Evolutionary conservation across 2,113 vertebrate genomes (phyloP), one percentile per base, ranked within the genome.

Genomic region (Chauna torquata): DNA sequence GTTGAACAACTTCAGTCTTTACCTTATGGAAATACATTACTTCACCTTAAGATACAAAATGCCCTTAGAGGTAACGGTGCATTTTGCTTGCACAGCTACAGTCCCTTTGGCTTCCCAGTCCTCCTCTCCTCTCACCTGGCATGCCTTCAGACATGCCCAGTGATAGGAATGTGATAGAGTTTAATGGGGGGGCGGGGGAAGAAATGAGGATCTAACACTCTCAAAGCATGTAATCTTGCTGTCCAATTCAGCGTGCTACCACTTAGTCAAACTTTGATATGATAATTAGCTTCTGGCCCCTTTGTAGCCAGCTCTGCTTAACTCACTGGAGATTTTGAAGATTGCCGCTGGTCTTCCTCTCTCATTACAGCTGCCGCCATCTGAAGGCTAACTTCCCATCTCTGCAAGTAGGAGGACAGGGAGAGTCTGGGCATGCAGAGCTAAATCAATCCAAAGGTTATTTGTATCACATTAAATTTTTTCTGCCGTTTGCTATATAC

Each of bases 101-200:
- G 20, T 57, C 17, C 52, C 71, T 84, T n/a, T 36, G 42, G 18
- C 9, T 75, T 54, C 12, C 32, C 8, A 64, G 30, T n/a, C 10
- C 27, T 77, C 16, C 34, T 75, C 19, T 69, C 23, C 30, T 66
- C 47, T 80, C 27, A 15, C 28, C 32, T 52, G 55, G 16, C 1
- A 0, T 3, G 25, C 50, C 69, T 75, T 88, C 10, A 66, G 64
- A 45, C 4, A 1, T 0, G 0, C 16, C 42, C 1, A 1, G 12
- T 50, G 62, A 49, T 3, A 62, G 30, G 50, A 15, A 32, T 62
- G 32, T 42, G 47, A 24, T 64, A 38, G 10, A 50, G 8, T 9
- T 11, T n/a, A 62, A 57, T 19, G 34, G 23, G 81, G 50, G n/a
- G 59, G n/a, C n/a, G n/a, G 32, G 82, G 70, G 69, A 68, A 82